Conservation (phyloP, 2,888 invertebrate genomes). For the Callosobruchus maculatus region DNA sequence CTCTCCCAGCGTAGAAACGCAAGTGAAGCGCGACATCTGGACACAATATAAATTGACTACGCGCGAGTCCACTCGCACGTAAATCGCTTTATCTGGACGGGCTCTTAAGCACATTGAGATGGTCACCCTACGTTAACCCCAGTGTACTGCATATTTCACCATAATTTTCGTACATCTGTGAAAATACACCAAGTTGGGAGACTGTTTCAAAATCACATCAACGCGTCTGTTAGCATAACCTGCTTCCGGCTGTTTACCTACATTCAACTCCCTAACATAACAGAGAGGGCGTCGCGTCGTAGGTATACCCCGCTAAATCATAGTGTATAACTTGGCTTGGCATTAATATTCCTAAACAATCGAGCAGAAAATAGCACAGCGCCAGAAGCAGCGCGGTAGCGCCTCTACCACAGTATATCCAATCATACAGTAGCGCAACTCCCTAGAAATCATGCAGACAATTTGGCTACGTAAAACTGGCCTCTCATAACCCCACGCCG, state of each 20-base stretch:
- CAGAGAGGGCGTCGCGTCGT: neutral
- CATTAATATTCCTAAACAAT: slow-evolving; percentile 16
- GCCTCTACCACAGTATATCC: neutral
- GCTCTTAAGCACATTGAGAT: too few species aligned
- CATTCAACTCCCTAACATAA: neutral
- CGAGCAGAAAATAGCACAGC: slow-evolving; percentile 16
- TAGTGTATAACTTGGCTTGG: neutral
- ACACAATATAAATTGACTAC: too few species aligned
- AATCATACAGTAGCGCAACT: too few species aligned
- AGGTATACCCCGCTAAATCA: neutral
- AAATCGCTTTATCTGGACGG: too few species aligned
- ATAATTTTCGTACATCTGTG: neutral
- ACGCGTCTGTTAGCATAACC: neutral
- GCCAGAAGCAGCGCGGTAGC: neutral
- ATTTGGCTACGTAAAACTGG: too few species aligned
- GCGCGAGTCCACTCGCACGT: too few species aligned
- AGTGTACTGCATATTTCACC: too few species aligned
- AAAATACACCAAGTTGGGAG: neutral
- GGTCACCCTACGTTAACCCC: too few species aligned
- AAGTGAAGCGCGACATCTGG: too few species aligned
- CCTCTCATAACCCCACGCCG: too few species aligned
- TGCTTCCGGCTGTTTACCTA: neutral
- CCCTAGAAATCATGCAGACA: too few species aligned
- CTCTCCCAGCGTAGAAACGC: too few species aligned
- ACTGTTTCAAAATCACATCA: neutral